A percentile compares a stretch with the other conserved stretches of the same genome.
These are phyloP conservation scores for Myanophis thanlyinensis DNA, from an alignment of 2,113 vertebrate species.

Conservation along the genomic window DNA sequence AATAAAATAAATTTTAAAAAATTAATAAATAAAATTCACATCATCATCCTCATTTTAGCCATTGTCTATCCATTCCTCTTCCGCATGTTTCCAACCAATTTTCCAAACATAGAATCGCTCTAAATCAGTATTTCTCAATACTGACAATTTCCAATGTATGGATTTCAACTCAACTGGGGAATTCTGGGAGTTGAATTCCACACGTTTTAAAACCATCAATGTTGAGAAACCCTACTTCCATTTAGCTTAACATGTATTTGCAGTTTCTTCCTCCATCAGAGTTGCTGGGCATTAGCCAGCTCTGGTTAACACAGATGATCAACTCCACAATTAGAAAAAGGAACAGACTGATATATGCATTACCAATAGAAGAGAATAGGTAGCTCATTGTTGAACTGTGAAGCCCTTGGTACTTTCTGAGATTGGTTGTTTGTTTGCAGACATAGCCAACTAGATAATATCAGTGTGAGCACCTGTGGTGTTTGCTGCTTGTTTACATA, in stretches of 20 bases:
- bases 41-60: too few relatives aligned
- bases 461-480: neutral
- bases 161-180: too few relatives aligned
- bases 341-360: neutral
- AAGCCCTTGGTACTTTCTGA: neutral
- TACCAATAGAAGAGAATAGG: neutral
- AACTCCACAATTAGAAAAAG: neutral
- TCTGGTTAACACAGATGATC: neutral
- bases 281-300: neutral
- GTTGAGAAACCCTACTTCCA: too few relatives aligned
- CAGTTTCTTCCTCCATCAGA: neutral
- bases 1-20: too few relatives aligned
- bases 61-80: too few relatives aligned
- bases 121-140: too few relatives aligned
- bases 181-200: too few relatives aligned
- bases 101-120: too few relatives aligned
- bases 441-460: neutral
- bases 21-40: too few relatives aligned
- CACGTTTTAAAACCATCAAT: too few relatives aligned
- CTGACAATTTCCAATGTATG: too few relatives aligned
- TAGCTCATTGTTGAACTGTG: neutral
- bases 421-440: neutral
- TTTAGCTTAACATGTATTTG: neutral
- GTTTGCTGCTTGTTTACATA: neutral
- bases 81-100: too few relatives aligned